Percentiles rank a stretch among this genome's conserved stretches.
Conservation (phyloP, 1,140 invertebrate genomes). For the Latrodectus geometricus region DNA sequence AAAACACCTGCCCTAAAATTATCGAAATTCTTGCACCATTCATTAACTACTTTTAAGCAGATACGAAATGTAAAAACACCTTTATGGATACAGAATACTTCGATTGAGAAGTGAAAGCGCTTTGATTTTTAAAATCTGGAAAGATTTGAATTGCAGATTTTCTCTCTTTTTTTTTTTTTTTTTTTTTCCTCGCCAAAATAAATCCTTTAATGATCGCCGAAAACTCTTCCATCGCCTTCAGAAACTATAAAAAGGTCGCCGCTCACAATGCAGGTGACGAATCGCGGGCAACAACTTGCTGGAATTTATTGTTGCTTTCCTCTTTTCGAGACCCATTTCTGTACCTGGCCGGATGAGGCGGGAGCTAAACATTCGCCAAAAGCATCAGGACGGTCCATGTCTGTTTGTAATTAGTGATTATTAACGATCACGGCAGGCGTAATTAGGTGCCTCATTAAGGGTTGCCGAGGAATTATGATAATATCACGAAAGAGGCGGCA, state of each 20-base stretch:
- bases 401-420: conserved; percentile 62
- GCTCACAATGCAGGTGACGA: conserved; percentile 15
- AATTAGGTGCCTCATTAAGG: conserved; percentile 62
- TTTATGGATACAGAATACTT: too few relatives aligned
- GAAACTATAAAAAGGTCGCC: conserved; percentile 14
- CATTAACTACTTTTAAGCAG: too few relatives aligned
- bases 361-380: conserved; percentile 42
- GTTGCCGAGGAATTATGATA: conserved; percentile 61
- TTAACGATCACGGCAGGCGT: conserved; percentile 62
- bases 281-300: not conserved
- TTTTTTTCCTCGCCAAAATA: not conserved
- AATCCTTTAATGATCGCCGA: conserved; percentile 11
- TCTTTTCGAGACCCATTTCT: conserved; percentile 12
- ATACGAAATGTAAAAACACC: too few relatives aligned
- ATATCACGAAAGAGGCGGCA: conserved; percentile 59
- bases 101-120: too few relatives aligned
- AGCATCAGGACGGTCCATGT: conserved; percentile 34
- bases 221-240: not conserved
- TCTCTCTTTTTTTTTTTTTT: not conserved
- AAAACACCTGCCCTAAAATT: too few relatives aligned
- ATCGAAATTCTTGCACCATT: too few relatives aligned
- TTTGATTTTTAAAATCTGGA: not conserved
- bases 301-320: conserved; percentile 31
- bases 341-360: conserved; percentile 17
- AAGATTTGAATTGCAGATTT: conserved; percentile 45